phyloP scores from a whole-genome alignment of 2,888 invertebrate genomes.

The Leucophora obtusa region DNA sequence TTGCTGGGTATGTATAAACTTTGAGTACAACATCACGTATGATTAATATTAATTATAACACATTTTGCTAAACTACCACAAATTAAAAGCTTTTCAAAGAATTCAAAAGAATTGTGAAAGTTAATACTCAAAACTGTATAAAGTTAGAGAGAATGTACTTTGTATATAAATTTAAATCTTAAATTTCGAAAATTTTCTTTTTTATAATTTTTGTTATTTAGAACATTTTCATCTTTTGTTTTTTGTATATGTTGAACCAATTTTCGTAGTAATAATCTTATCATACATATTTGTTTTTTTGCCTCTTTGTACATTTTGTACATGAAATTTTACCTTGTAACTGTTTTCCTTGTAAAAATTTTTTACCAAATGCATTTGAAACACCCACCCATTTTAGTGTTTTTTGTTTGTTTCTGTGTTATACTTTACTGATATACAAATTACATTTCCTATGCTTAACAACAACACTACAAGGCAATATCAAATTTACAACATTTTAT shows the following conservation, averaged over 20 bases:
- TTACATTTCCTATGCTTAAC: slow-evolving; percentile 58
- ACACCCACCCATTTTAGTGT: slow-evolving; percentile 49
- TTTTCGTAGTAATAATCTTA: slow-evolving; percentile 20
- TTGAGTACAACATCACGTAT: slow-evolving; percentile 1
- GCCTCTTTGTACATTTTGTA: slow-evolving; percentile 10
- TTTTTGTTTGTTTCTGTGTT: background rate
- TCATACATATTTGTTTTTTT: slow-evolving; percentile 1
- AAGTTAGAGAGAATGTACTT: background rate
- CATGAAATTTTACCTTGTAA: slow-evolving; percentile 55
- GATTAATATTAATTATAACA: slow-evolving; percentile 30
- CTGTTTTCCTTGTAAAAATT: slow-evolving; percentile 25
- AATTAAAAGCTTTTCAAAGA: background rate
- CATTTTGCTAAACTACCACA: background rate
- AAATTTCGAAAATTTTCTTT: background rate
- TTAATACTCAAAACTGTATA: background rate
- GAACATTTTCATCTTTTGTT: too few relatives aligned
- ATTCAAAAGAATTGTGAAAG: background rate
- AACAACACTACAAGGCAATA: slow-evolving; percentile 47
- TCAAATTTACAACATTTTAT: slow-evolving; percentile 55
- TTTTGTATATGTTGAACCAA: background rate
- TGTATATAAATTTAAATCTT: background rate
- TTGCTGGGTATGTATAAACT: too few relatives aligned
- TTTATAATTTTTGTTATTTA: background rate
- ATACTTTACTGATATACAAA: slow-evolving; percentile 51
- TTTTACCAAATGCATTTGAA: slow-evolving; percentile 48